A percentile compares a stretch with the other conserved stretches of the same genome.
Evolutionary conservation across 2,888 invertebrate genomes (phyloP).

Genomic region (Notodonta dromedarius): DNA sequence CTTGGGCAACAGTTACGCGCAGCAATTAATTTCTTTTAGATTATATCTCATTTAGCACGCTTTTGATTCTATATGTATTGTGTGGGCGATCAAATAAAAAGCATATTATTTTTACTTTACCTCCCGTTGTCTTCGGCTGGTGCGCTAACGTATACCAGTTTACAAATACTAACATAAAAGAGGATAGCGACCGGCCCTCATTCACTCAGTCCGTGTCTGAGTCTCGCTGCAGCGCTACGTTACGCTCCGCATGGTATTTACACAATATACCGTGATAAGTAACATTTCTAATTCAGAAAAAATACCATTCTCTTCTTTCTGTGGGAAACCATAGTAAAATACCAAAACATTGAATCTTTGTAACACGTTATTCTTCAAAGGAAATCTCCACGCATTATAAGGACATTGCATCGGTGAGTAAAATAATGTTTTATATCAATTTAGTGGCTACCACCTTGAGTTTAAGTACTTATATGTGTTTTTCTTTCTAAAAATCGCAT

Average conservation of each 20-base stretch:
- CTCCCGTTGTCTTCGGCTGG: slow-evolving; percentile 55
- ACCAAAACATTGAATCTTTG: background rate
- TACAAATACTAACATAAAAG: slow-evolving; percentile 75
- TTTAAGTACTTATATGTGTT: too few species aligned
- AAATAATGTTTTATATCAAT: background rate
- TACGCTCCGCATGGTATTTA: slow-evolving; percentile 38
- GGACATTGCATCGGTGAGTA: slow-evolving; percentile 31
- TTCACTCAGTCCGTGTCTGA: slow-evolving; percentile 70
- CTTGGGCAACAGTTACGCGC: slow-evolving; percentile 39
- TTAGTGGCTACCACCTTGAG: too few species aligned
- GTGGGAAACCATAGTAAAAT: slow-evolving; percentile 17
- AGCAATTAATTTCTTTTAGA: slow-evolving; percentile 48
- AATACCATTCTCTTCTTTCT: slow-evolving; percentile 15
- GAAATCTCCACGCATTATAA: slow-evolving; percentile 13
- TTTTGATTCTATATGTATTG: slow-evolving; percentile 38
- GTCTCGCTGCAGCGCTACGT: slow-evolving; percentile 56
- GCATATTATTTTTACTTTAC: slow-evolving; percentile 51
- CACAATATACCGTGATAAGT: slow-evolving; percentile 28
- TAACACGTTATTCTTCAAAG: background rate
- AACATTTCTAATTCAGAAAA: slow-evolving; percentile 18
- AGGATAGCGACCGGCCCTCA: slow-evolving; percentile 73
- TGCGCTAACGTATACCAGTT: slow-evolving; percentile 70
- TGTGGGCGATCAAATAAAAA: slow-evolving; percentile 54
- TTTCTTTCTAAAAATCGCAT: too few species aligned
- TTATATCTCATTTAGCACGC: slow-evolving; percentile 46